Percentiles rank a stretch among this genome's conserved stretches.
phyloP scores from a whole-genome alignment of 2,113 vertebrate species.

The Onychorhynchus coronatus region DNA sequence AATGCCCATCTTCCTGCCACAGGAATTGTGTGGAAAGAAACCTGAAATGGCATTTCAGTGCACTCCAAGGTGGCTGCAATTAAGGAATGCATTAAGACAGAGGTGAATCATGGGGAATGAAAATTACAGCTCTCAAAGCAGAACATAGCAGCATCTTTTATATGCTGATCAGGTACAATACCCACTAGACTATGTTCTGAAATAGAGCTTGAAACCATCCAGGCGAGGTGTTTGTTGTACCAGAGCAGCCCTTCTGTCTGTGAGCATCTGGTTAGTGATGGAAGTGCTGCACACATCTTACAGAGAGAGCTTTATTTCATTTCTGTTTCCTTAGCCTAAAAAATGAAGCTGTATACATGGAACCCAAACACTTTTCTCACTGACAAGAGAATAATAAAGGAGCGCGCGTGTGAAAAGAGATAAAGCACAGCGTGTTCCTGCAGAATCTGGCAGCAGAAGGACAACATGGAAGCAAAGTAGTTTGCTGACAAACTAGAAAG shows the following conservation, averaged over 20 bases:
- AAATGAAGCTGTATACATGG: constrained; percentile 28
- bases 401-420: background rate
- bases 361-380: background rate
- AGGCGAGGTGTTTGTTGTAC: accelerated
- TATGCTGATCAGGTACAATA: background rate
- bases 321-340: constrained; percentile 43
- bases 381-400: background rate
- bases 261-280: background rate
- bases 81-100: background rate
- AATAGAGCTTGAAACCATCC: background rate
- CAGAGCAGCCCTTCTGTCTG: background rate
- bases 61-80: background rate
- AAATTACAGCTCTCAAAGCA: background rate
- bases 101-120: background rate
- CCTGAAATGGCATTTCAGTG: background rate
- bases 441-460: constrained; percentile 54
- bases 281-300: background rate
- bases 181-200: background rate
- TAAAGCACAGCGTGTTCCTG: background rate
- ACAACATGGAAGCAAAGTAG: constrained; percentile 19
- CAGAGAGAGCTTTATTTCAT: constrained; percentile 30
- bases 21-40: background rate
- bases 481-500: constrained; percentile 49
- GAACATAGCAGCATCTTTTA: background rate
- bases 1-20: background rate